A percentile compares a stretch with the other conserved stretches of the same genome.
Evolutionary conservation across 2,797 vertebrate species (phyloP).

Genomic region (Dendrocincla tyrannina): DNA sequence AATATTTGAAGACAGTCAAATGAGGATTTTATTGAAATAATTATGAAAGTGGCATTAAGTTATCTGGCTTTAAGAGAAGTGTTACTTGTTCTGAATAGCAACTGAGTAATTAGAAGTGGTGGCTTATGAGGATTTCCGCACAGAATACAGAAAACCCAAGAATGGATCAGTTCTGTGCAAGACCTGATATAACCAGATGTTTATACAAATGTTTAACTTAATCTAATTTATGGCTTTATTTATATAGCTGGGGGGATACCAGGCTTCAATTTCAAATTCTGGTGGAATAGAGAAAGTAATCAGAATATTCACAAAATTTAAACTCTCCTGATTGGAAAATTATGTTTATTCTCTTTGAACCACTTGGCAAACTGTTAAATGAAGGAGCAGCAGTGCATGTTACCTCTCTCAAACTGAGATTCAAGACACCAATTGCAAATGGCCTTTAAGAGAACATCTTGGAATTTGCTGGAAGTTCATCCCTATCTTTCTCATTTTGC

Average conservation of each 20-base stretch:
- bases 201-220: not conserved
- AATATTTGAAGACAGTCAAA: not conserved
- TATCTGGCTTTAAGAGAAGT: not conserved
- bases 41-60: not conserved
- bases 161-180: not conserved
- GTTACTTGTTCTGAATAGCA: not conserved
- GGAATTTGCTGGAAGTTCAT: not conserved
- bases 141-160: not conserved
- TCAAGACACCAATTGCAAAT: not conserved
- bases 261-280: not conserved
- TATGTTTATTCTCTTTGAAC: not conserved
- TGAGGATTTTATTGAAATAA: not conserved
- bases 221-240: not conserved
- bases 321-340: not conserved
- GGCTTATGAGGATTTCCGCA: not conserved
- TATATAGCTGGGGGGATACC: not conserved
- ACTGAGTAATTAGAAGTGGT: not conserved
- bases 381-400: not conserved
- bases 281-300: not conserved
- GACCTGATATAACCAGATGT: not conserved
- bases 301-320: not conserved
- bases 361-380: not conserved
- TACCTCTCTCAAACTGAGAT: not conserved
- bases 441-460: not conserved
- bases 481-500: not conserved